A percentile compares a stretch with the other conserved stretches of the same genome.
Conservation (phyloP, 2,888 invertebrate genomes). For the Autographa gamma region DNA sequence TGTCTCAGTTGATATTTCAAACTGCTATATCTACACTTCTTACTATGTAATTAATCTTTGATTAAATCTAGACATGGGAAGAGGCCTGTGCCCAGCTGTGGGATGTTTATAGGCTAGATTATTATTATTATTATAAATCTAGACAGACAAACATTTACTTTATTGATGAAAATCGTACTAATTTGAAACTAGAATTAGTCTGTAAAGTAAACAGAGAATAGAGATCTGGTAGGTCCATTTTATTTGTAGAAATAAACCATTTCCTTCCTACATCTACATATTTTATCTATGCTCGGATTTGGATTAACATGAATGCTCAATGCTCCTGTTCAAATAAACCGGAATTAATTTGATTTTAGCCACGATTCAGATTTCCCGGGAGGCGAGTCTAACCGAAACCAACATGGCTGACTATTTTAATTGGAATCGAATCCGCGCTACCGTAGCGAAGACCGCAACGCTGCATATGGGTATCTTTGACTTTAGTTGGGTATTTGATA, state of each 20-base stretch:
- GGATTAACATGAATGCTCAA: constrained; percentile 1
- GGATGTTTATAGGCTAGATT: too few species aligned
- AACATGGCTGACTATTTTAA: constrained; percentile 25
- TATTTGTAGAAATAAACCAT: neutral
- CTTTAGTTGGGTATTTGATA: neutral
- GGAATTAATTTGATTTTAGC: constrained; percentile 23
- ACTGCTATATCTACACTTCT: too few species aligned
- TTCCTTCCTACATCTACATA: neutral
- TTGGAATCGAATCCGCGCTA: constrained; percentile 9
- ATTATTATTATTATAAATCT: too few species aligned
- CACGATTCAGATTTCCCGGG: constrained; percentile 35
- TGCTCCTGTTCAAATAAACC: constrained; percentile 24
- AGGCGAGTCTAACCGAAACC: constrained; percentile 2
- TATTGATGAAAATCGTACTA: too few species aligned
- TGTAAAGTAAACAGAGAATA: too few species aligned
- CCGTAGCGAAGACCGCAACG: constrained; percentile 11
- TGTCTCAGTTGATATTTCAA: too few species aligned
- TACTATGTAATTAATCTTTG: too few species aligned
- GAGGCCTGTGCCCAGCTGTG: too few species aligned
- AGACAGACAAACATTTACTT: too few species aligned
- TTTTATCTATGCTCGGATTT: neutral
- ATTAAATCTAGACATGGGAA: too few species aligned
- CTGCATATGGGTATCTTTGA: neutral
- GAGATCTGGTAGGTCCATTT: neutral
- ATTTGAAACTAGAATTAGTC: too few species aligned